Base-by-base conservation (phyloP, 1,140 invertebrate species). In the Saxidomus purpurata region DNA sequence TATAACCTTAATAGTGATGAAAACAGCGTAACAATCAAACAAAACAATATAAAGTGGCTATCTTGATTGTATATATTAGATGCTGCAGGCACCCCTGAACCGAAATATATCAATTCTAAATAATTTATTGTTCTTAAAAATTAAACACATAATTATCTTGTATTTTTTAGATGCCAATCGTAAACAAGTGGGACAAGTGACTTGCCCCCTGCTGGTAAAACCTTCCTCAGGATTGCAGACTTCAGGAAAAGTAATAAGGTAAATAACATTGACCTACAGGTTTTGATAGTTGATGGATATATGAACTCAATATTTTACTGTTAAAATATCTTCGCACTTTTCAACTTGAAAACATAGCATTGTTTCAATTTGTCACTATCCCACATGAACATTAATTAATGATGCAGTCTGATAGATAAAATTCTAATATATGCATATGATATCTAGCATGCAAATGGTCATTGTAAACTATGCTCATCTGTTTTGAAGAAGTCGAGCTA, bases 331-430 rank as follows among this genome's bases (percentile, higher is more conserved):
- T 76, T 76, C 71, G 71, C 71, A 76, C 71, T 15, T 76, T 76
- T 76, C 71, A 76, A 76, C 71, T 76, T 76, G 71, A 76, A 76
- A 76, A 36, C 71, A 76, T 76, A 76, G 71, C 71, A 76, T 76
- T 76, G 71, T 76, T 76, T 76, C 71, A 76, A 76, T 76, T 76
- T 76, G 71, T 76, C 71, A 76, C 71, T 76, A 76, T 76, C 71
- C 71, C 71, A 76, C 71, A 31, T 76, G 71, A 76, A 76, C 34
- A 76, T 76, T 55, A 76, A 76, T 76, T 76, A 76, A 76, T 76
- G 71, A 76, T 76, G 71, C 71, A 36, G 71, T 76, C 71, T 76
- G 71, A 76, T 76, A 76, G 71, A 76, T 76, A 76, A 76, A 76
- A 76, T 55, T 55, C 52, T 55, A n/a, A 55, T 55, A 55, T 55